Evolutionary conservation across 2,113 vertebrate species (phyloP), one percentile per base, ranked within the genome.

Genomic region (Cyphomyrus discorhynchus): DNA sequence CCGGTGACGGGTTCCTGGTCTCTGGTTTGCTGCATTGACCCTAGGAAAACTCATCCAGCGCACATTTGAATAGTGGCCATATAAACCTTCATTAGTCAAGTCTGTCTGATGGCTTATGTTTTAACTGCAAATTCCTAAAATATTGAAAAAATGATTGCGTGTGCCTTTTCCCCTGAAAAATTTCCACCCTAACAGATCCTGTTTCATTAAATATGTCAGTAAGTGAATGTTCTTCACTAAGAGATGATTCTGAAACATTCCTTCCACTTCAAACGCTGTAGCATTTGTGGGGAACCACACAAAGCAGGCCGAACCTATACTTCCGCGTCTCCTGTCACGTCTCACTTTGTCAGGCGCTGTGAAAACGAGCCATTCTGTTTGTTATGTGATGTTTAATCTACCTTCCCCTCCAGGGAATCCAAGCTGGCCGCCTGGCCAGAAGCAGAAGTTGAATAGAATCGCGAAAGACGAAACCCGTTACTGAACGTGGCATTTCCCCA

Each of bases 401-500:
- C 82, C 80, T 49, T 31, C 1, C 66, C 66, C 50, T 24, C 7
- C n/a, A 15, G 21, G 15, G 62, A 62, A 13, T 74, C 62, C 15
- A 42, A n/a, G 46, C n/a, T 82, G 88, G 17, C 42, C 10, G 3
- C 9, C 50, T 31, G 24, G 2, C 17, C 42, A 24, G 19, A 56
- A 46, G 80, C 77, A 46, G 39, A 31, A 45, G 2, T 49, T 89
- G 77, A 42, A 62, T 17, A 13, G 10, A 52, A 84, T 39, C 15
- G 53, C 49, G 88, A 89, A 89, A 85, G 53, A 45, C 42, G 13
- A 90, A 46, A 80, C 49, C 35, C 83, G 50, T 77, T 42, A 27
- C 52, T 46, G 74, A 3, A 83, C n/a, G 70, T 82, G 90, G 70
- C 86, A 62, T 62, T 88, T 88, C 86, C 86, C 50, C 3, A 74